These are phyloP conservation scores for Platycheirus rosarum DNA, from an alignment of 2,888 invertebrate species.

Conservation along the genomic window DNA sequence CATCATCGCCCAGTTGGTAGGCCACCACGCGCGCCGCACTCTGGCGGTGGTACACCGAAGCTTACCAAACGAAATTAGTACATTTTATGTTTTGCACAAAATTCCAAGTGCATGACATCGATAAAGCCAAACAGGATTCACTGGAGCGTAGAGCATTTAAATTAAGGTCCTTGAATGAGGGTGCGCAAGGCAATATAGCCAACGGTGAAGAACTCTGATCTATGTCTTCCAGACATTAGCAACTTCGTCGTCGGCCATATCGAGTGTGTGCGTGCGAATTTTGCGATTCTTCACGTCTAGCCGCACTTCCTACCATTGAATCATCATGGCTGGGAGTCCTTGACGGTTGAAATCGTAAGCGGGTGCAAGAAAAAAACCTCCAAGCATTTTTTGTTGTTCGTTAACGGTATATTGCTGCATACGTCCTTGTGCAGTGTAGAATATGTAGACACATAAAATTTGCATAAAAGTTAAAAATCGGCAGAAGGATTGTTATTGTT, in stretches of 20 bases:
- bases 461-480: constrained; percentile 66
- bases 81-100: constrained; percentile 51
- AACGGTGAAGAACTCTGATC: constrained; percentile 17
- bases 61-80: constrained; percentile 54
- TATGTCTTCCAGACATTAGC: constrained; percentile 40
- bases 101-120: constrained; percentile 69
- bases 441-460: constrained; percentile 71
- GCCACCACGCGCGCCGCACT: no score
- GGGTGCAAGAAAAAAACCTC: neutral
- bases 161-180: constrained; percentile 40
- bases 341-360: constrained; percentile 20
- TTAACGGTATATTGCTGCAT: constrained; percentile 24
- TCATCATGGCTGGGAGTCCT: constrained; percentile 43
- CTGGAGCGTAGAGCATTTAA: constrained; percentile 39
- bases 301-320: constrained; percentile 67
- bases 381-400: neutral
- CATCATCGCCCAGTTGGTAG: constrained; percentile 21
- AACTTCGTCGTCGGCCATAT: neutral
- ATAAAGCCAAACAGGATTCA: constrained; percentile 40
- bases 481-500: constrained; percentile 54
- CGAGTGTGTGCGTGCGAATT: constrained; percentile 50
- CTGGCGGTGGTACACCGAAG: constrained; percentile 12
- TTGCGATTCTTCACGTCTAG: constrained; percentile 58
- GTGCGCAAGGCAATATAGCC: neutral
- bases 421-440: constrained; percentile 60